Percentiles rank a stretch among this genome's conserved stretches.
Evolutionary conservation across 2,113 vertebrate genomes (phyloP).

Genomic region (Otolemur garnettii): DNA sequence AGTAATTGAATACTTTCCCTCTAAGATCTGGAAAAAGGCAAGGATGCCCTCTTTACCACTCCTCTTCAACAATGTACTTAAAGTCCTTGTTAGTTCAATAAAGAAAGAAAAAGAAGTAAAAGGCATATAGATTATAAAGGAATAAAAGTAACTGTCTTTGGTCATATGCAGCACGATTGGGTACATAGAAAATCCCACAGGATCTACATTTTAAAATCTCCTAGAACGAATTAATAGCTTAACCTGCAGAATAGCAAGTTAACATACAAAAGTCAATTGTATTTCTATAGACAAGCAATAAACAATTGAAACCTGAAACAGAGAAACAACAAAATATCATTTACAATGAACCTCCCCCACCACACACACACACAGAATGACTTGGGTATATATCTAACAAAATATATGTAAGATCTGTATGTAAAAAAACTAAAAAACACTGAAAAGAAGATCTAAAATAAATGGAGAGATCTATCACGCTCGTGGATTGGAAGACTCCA

Average conservation of each 20-base stretch:
- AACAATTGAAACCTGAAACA: neutral
- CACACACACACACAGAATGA: neutral
- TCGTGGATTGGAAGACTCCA: neutral
- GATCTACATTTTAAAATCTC: neutral
- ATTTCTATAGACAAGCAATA: neutral
- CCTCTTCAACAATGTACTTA: neutral
- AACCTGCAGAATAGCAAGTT: neutral
- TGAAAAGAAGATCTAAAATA: slow-evolving; percentile 25
- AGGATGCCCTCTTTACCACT: neutral
- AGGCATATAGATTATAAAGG: neutral
- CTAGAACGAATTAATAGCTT: slow-evolving; percentile 21
- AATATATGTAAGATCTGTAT: neutral
- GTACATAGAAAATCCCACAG: neutral
- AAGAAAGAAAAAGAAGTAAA: neutral
- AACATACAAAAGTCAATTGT: neutral
- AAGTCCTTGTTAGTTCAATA: neutral
- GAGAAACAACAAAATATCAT: neutral
- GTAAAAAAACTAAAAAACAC: neutral
- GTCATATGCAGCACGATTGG: neutral
- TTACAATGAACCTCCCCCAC: neutral
- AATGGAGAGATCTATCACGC: neutral
- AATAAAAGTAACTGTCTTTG: neutral
- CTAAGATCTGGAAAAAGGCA: neutral
- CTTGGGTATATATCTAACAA: neutral
- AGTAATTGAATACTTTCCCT: neutral